Conservation (phyloP, 92 coral and sea anemone genomes). For the Parazoanthus darwini region DNA sequence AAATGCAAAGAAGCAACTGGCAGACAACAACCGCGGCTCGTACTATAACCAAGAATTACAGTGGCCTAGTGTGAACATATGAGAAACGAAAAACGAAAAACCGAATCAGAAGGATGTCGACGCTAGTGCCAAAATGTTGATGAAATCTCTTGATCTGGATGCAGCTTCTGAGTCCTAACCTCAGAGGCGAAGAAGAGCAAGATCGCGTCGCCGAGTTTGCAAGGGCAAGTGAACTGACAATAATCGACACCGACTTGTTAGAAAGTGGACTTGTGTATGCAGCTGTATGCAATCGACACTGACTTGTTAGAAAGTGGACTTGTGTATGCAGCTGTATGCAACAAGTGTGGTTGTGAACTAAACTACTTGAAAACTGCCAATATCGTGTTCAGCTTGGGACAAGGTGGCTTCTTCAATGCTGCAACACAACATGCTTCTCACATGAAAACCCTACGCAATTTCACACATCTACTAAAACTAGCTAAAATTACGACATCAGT, state of each 20-base stretch:
- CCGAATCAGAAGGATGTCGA: constrained; percentile 15
- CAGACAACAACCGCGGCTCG: not conserved
- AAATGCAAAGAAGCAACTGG: not conserved
- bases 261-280: constrained; percentile 2
- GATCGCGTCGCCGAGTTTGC: not conserved
- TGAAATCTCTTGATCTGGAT: not conserved
- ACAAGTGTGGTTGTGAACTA: constrained; percentile 13
- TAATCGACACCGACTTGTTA: not conserved
- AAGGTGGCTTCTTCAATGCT: too few species aligned
- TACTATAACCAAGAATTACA: too few species aligned
- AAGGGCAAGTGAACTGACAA: too few species aligned
- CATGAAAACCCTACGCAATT: not conserved
- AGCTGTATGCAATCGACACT: not conserved
- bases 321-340: constrained; percentile 14
- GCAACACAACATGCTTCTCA: too few species aligned
- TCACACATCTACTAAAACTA: not conserved
- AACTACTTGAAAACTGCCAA: constrained; percentile 10
- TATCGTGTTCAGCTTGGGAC: not conserved
- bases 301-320: constrained; percentile 17
- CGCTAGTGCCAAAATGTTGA: not conserved
- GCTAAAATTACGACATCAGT: not conserved
- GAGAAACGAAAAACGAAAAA: constrained; percentile 13
- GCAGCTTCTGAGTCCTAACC: constrained; percentile 10
- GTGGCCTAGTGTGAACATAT: not conserved
- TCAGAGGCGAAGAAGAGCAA: constrained; percentile 9